Evolutionary conservation across 2,113 vertebrate genomes (phyloP).

Genomic region (Sander lucioperca): DNA sequence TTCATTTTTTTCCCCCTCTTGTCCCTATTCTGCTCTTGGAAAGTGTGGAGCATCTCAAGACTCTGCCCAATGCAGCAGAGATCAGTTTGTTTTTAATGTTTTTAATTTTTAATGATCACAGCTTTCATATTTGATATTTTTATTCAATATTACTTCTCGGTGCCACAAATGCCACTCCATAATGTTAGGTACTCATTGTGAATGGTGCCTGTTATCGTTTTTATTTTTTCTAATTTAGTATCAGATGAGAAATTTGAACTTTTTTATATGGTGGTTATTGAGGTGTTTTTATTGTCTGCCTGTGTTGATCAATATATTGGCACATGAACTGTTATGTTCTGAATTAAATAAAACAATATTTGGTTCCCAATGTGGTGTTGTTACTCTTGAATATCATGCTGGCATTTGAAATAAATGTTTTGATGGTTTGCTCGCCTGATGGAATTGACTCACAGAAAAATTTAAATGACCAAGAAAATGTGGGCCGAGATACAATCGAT

Average conservation of each 20-base stretch:
- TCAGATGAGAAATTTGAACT: neutral
- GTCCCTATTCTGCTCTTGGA: neutral
- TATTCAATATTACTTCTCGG: neutral
- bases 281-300: slow-evolving; percentile 27
- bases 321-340: neutral
- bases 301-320: slow-evolving; percentile 21
- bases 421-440: neutral
- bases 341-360: slow-evolving; percentile 45
- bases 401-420: neutral
- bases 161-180: slow-evolving; percentile 17
- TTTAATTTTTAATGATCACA: slow-evolving; percentile 25
- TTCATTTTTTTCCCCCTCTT: neutral
- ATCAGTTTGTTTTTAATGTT: neutral
- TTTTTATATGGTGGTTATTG: slow-evolving; percentile 1
- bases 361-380: slow-evolving; percentile 2
- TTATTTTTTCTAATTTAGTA: no score
- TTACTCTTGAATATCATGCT: neutral
- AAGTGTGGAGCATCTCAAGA: neutral
- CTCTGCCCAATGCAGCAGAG: neutral
- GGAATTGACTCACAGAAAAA: neutral
- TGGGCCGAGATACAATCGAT: neutral
- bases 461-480: neutral
- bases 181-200: slow-evolving; percentile 22
- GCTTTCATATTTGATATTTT: slow-evolving; percentile 11
- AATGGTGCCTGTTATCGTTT: slow-evolving; percentile 42